A percentile compares a stretch with the other conserved stretches of the same genome.
Conservation (phyloP, 2,888 invertebrate species). For the Agonopterix subpropinquella region DNA sequence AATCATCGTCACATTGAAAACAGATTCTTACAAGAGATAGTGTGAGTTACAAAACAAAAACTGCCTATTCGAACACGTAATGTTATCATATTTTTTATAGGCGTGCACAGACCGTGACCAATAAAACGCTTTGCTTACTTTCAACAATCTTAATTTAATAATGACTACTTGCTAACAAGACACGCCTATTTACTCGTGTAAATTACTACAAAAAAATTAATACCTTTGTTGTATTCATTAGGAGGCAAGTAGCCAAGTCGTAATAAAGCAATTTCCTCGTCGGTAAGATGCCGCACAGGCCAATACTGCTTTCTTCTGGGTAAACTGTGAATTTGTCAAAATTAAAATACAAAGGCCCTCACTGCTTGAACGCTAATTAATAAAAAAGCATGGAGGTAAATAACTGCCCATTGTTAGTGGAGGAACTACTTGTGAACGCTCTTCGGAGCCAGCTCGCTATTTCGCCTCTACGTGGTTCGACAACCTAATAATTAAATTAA, state of each 20-base stretch:
- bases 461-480: constrained; percentile 12
- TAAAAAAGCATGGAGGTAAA: constrained; percentile 54
- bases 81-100: constrained; percentile 7
- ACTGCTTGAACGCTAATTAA: constrained; percentile 49
- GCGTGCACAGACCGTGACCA: constrained; percentile 17
- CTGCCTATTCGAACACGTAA: constrained; percentile 6
- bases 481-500: constrained; percentile 15
- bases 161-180: constrained; percentile 19
- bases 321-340: constrained; percentile 59
- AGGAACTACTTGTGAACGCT: constrained; percentile 5
- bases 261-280: constrained; percentile 38
- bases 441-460: neutral
- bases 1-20: neutral
- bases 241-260: constrained; percentile 21
- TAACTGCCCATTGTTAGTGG: constrained; percentile 58
- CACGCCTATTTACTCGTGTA: constrained; percentile 19
- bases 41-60: constrained; percentile 1
- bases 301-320: constrained; percentile 33
- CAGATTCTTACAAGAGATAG: constrained; percentile 1
- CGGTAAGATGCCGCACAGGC: constrained; percentile 6
- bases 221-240: constrained; percentile 25
- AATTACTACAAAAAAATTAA: constrained; percentile 11
- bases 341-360: constrained; percentile 65
- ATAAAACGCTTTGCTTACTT: constrained; percentile 25
- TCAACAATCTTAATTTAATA: constrained; percentile 25